Evolutionary conservation across 2,113 vertebrate genomes (phyloP).

Genomic region (Carollia perspicillata): DNA sequence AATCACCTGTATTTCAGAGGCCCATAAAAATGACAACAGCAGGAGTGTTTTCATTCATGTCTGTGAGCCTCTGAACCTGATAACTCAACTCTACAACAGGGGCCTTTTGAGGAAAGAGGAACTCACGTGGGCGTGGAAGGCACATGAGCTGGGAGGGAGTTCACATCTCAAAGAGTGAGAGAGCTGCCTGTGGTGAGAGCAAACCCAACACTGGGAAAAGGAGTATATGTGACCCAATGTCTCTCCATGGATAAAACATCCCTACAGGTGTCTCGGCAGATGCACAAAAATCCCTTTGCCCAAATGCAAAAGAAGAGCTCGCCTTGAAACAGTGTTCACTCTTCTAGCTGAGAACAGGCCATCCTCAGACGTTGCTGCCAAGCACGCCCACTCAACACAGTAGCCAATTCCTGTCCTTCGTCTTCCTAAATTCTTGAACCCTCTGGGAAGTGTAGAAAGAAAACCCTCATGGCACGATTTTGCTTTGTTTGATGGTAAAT

Average conservation of each 20-base stretch:
- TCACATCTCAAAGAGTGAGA: background rate
- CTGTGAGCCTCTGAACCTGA: conserved; percentile 33
- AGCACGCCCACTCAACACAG: background rate
- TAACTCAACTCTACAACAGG: conserved; percentile 45
- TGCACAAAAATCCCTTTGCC: background rate
- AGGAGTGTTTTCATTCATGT: conserved; percentile 37
- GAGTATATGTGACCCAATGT: background rate
- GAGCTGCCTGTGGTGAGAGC: background rate
- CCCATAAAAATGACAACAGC: conserved; percentile 59
- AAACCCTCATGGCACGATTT: background rate
- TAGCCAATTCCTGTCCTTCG: background rate
- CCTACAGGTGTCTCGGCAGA: background rate
- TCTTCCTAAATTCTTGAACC: background rate
- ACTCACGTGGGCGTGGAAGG: background rate
- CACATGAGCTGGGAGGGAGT: background rate
- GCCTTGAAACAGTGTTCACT: background rate
- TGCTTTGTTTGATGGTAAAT: background rate
- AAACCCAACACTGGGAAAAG: background rate
- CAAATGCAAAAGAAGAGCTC: background rate
- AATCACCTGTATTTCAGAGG: conserved; percentile 62
- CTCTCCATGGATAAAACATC: background rate
- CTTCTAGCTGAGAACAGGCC: background rate
- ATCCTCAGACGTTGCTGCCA: background rate
- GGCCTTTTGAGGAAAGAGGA: conserved; percentile 24
- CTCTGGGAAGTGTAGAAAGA: background rate